Evolutionary conservation across 2,888 invertebrate species (phyloP), one percentile per base, ranked within the genome.

Genomic region (Drosophila vallismaia): DNA sequence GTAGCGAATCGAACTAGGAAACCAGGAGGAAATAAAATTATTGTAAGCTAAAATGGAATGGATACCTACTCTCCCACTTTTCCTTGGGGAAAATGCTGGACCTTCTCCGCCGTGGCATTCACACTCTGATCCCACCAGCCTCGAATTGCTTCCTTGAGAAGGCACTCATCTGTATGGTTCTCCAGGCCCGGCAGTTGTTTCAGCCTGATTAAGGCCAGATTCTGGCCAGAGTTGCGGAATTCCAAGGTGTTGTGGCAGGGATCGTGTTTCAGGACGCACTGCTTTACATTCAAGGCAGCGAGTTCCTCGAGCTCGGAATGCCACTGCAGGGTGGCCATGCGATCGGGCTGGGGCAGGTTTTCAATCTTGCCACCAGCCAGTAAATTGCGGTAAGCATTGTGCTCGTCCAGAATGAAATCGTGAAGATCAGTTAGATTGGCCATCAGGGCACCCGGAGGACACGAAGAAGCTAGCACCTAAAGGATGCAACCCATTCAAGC

Each of bases 241-340:
- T 68, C 59, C 0, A 0, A 8, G 3, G 83, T 87, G n/a, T 76
- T 85, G 53, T 82, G 86, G 9, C 83, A 84, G 1, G 33, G 48
- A 51, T 87, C 87, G 42, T 68, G 53, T 26, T 36, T 29, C 26
- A 67, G 1, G 0, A n/a, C 45, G 40, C 83, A 84, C 44, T 75
- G 80, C 42, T 64, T 77, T 0, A 82, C 80, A 55, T 78, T 85
- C 4, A 82, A 45, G 4, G 28, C 24, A 3, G 84, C 84, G 45
- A 84, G 28, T 8, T 59, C n/a, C 42, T 71, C 83, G 46, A 84
- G 49, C 7, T 82, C 79, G 0, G 58, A 24, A 12, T 57, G 52
- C 84, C 84, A 84, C n/a, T 60, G 67, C 64, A 84, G 69, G 1
- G 70, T 70, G 52, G 86, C 87, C 87, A 84, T 87, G 42, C 54